Evolutionary conservation across 2,797 vertebrate species (phyloP), one percentile per base, ranked within the genome.

Genomic region (Paedocypris micromegethes): DNA sequence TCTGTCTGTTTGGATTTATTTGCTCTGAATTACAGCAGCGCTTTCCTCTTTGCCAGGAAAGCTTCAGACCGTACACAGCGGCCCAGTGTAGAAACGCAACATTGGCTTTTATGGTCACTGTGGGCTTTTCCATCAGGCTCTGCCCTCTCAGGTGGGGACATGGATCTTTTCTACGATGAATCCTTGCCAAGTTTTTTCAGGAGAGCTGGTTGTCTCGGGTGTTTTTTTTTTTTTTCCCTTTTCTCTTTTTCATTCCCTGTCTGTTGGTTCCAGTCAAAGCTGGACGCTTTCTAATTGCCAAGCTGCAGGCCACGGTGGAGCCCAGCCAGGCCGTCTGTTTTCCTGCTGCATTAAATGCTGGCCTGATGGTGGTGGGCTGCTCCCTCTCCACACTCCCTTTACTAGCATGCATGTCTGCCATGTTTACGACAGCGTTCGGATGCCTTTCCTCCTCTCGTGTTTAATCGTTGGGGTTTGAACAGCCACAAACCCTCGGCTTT

Each of bases 281-380:
- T 78, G 66, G 57, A 66, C 58, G 23, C 64, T 70, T 57, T 74
- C 56, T 78, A 79, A 79, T 78, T 73, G 74, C 72, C 60, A 64
- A 70, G 62, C 68, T 67, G 60, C 45, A 44, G 66, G 73, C 77
- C 72, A 66, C 70, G 47, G 38, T 78, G 77, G 77, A 77, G 68
- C 62, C 5, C 41, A 38, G 78, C 80, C 80, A 78, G 71, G 64
- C 72, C 56, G 66, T 74, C 73, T 75, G 77, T 75, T 77, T 78
- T 75, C 72, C 73, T 76, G 61, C 60, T 57, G 49, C 73, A 73
- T 61, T 75, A 68, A 61, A 68, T 58, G 65, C 72, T 70, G 50
- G 64, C 64, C 65, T 73, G 72, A 70, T 71, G 73, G 64, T 50
- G 41, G 40, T 66, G 55, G 60, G 61, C 64, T 72, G 72, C 48